phyloP scores from a whole-genome alignment of 2,113 vertebrate genomes.

The Sorex araneus region DNA sequence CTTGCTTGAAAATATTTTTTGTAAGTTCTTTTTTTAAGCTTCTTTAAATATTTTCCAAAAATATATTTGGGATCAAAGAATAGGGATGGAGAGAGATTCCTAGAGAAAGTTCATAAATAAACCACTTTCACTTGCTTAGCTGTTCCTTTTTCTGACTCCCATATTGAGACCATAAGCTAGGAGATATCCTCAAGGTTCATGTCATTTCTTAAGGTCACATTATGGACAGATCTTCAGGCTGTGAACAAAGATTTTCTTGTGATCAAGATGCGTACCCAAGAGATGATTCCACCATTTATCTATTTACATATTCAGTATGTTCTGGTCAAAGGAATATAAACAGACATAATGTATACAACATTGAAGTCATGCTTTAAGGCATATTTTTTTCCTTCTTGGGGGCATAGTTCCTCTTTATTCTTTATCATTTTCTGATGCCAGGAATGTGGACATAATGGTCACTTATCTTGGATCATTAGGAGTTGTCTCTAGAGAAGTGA shows the following conservation, averaged over 20 bases:
- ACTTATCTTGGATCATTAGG: too few relatives aligned
- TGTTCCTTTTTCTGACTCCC: not conserved
- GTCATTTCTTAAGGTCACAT: not conserved
- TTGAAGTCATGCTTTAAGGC: not conserved
- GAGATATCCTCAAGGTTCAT: not conserved
- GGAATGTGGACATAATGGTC: not conserved
- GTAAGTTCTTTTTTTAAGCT: not conserved
- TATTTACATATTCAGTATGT: not conserved
- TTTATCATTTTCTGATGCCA: not conserved
- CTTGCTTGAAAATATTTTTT: not conserved
- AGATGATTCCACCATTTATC: not conserved
- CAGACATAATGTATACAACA: fast-evolving
- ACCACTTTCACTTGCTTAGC: not conserved
- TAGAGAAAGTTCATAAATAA: not conserved
- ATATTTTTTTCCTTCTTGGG: too few relatives aligned
- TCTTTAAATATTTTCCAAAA: not conserved
- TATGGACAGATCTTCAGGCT: not conserved
- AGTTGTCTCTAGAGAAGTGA: not conserved
- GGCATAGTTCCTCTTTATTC: not conserved
- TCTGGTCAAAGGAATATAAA: not conserved
- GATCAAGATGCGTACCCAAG: not conserved
- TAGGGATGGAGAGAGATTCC: not conserved
- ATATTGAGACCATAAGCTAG: not conserved
- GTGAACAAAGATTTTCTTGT: not conserved
- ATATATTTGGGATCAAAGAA: too few relatives aligned